These are phyloP conservation scores for Liopterus haemorrhoidalis DNA, from an alignment of 2,888 invertebrate species.

Conservation along the genomic window DNA sequence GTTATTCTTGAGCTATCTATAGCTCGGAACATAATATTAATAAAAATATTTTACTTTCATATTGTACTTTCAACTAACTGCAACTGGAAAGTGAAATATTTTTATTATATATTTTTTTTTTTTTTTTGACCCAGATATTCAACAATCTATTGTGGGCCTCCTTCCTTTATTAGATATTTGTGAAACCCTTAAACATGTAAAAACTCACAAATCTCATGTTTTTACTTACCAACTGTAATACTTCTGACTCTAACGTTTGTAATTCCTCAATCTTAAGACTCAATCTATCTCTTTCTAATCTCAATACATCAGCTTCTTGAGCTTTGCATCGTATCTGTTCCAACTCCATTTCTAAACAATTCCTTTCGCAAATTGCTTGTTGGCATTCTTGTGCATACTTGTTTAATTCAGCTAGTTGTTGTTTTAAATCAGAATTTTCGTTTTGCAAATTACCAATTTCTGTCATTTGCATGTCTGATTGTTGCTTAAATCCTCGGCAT, in stretches of 20 bases:
- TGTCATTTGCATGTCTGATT: background rate
- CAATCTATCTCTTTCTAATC: conserved; percentile 39
- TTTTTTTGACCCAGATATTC: no score
- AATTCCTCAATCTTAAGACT: conserved; percentile 36
- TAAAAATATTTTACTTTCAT: no score
- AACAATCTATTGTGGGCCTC: no score
- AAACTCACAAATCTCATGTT: background rate
- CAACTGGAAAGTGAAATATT: no score
- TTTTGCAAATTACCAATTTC: conserved; percentile 5
- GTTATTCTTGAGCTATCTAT: no score
- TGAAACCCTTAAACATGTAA: no score
- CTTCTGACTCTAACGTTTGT: conserved; percentile 37
- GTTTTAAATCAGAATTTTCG: conserved; percentile 13
- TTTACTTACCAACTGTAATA: conserved; percentile 13
- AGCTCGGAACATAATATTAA: no score
- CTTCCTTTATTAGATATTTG: no score
- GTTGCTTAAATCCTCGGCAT: conserved; percentile 2
- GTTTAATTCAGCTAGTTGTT: conserved; percentile 28
- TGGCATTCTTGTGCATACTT: conserved; percentile 31
- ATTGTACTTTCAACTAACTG: no score
- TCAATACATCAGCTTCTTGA: conserved; percentile 40
- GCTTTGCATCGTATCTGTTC: conserved; percentile 35
- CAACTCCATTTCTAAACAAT: conserved; percentile 30
- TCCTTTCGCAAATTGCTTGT: conserved; percentile 18
- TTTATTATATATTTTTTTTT: no score